These are phyloP conservation scores for Struthio camelus DNA, from an alignment of 2,113 vertebrate genomes.

Conservation along the genomic window DNA sequence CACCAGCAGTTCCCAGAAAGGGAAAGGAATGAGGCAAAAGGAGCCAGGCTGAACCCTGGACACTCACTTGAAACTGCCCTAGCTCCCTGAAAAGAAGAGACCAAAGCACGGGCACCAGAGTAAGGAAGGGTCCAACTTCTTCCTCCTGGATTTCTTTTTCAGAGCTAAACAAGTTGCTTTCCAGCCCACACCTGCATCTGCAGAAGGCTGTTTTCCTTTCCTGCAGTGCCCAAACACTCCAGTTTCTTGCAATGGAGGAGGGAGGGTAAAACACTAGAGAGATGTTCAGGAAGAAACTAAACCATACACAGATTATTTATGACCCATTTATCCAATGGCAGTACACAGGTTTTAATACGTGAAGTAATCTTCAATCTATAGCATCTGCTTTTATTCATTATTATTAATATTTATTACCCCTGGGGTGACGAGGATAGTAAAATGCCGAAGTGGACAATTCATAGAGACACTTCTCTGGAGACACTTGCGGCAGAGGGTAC, in stretches of 20 bases:
- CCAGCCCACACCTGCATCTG: neutral
- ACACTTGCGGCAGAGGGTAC: neutral
- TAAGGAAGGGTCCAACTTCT: neutral
- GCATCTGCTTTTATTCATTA: neutral
- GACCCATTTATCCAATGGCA: neutral
- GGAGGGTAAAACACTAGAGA: neutral
- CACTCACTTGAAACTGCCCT: neutral
- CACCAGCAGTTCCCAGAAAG: neutral
- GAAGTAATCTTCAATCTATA: neutral
- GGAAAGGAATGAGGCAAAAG: neutral
- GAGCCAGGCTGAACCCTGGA: neutral
- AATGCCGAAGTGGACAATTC: rapidly evolving
- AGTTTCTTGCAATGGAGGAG: neutral
- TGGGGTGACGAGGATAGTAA: neutral
- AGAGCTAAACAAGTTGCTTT: neutral
- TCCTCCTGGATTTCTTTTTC: neutral
- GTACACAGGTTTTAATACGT: neutral
- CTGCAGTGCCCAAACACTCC: neutral
- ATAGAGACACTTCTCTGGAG: neutral
- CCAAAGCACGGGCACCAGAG: rapidly evolving
- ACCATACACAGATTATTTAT: neutral
- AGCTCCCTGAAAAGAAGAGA: neutral
- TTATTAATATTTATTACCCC: neutral
- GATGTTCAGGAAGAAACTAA: neutral
- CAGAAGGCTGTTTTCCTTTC: neutral